A percentile compares a stretch with the other conserved stretches of the same genome.
Conservation (phyloP, 2,797 vertebrate genomes). For the Siniperca scherzeri region DNA sequence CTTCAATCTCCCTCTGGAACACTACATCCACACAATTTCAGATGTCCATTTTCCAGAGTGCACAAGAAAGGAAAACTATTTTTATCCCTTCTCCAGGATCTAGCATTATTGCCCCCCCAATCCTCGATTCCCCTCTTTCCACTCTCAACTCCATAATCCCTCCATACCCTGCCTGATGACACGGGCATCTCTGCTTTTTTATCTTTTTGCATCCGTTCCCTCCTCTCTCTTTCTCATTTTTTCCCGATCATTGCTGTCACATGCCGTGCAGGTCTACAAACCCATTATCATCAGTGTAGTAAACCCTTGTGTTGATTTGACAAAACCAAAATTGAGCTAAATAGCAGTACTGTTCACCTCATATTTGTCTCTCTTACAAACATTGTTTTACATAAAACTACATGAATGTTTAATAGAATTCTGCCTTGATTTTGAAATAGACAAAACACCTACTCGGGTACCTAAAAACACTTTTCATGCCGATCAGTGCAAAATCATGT, state of each 20-base stretch:
- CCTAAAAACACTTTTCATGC: neutral
- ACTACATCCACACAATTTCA: slow-evolving; percentile 73
- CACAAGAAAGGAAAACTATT: slow-evolving; percentile 80
- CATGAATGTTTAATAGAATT: neutral
- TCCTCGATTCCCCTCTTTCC: slow-evolving; percentile 46
- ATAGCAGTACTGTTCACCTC: slow-evolving; percentile 1
- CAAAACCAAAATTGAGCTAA: slow-evolving; percentile 34
- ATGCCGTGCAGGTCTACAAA: slow-evolving; percentile 31
- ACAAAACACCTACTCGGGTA: neutral
- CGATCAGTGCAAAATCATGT: neutral
- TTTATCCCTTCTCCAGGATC: slow-evolving; percentile 72
- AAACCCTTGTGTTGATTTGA: slow-evolving; percentile 26
- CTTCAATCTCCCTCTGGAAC: slow-evolving; percentile 59
- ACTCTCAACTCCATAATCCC: slow-evolving; percentile 69
- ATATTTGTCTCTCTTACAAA: slow-evolving; percentile 6
- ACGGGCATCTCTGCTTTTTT: slow-evolving; percentile 38
- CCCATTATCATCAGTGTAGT: slow-evolving; percentile 43
- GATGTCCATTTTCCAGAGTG: slow-evolving; percentile 79
- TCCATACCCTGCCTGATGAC: slow-evolving; percentile 63
- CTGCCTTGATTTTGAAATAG: neutral
- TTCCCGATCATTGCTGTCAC: slow-evolving; percentile 21
- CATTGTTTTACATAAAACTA: neutral
- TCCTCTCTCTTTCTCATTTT: slow-evolving; percentile 6
- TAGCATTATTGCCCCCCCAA: slow-evolving; percentile 55
- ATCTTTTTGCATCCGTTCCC: slow-evolving; percentile 34